Percentiles rank a stretch among this genome's conserved stretches.
Evolutionary conservation across 2,797 vertebrate species (phyloP).

Genomic region (Spizella passerina): DNA sequence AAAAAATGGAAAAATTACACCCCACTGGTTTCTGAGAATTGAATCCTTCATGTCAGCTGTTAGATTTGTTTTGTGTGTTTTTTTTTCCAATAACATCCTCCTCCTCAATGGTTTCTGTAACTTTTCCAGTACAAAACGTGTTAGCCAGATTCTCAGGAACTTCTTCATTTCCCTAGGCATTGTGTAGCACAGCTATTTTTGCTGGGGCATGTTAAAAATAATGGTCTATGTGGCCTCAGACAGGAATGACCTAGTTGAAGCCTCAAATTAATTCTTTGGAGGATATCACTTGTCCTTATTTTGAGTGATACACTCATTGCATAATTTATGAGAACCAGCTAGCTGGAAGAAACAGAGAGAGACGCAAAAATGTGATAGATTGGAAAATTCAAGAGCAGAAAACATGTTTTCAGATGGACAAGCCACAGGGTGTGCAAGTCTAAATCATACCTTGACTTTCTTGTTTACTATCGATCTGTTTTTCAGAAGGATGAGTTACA

Average conservation of each 20-base stretch:
- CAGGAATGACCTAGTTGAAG: neutral
- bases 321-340: conserved; percentile 16
- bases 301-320: neutral
- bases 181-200: neutral
- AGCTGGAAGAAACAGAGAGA: neutral
- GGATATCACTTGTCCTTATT: neutral
- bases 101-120: neutral
- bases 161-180: conserved; percentile 3
- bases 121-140: neutral
- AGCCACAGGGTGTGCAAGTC: neutral
- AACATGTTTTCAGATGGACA: neutral
- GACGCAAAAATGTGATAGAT: neutral
- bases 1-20: neutral
- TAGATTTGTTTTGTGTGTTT: neutral
- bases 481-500: neutral
- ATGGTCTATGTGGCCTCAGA: neutral
- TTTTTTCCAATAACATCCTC: neutral
- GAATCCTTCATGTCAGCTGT: neutral
- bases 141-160: neutral
- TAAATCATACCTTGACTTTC: neutral
- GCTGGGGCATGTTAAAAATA: neutral
- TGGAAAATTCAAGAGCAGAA: neutral
- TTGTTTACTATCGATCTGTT: neutral
- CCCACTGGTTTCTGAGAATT: neutral
- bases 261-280: neutral